These are phyloP conservation scores for Amazona vittata DNA, from an alignment of 2,113 vertebrate genomes.

Conservation along the genomic window DNA sequence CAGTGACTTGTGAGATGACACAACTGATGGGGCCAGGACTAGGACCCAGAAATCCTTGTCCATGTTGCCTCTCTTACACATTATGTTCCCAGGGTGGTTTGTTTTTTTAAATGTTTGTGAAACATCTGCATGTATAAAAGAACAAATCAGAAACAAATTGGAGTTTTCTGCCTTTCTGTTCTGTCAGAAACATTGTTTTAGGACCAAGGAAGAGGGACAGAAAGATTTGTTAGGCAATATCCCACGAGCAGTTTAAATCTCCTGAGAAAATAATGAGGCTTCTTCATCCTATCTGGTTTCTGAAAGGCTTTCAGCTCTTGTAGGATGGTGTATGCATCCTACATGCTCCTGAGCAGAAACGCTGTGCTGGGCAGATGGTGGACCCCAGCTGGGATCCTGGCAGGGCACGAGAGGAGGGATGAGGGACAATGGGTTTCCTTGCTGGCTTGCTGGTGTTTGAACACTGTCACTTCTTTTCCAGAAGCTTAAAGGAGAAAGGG, in stretches of 20 bases:
- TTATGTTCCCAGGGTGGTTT: not conserved
- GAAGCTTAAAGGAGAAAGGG: not conserved
- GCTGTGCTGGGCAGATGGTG: not conserved
- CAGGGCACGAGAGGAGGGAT: not conserved
- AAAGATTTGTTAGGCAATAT: slow-evolving; percentile 45
- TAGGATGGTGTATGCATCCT: not conserved
- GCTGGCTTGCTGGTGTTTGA: not conserved
- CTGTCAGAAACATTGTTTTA: slow-evolving; percentile 48
- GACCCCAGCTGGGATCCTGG: slow-evolving; percentile 21
- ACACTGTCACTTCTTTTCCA: not conserved
- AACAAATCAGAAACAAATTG: slow-evolving; percentile 11
- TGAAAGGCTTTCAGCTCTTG: not conserved
- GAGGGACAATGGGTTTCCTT: not conserved
- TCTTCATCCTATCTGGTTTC: slow-evolving; percentile 26
- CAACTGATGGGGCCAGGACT: not conserved
- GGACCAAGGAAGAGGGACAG: not conserved
- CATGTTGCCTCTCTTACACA: not conserved
- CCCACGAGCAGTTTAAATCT: slow-evolving; percentile 46
- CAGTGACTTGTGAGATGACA: not conserved
- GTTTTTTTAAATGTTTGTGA: slow-evolving; percentile 16
- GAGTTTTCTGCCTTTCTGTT: slow-evolving; percentile 21
- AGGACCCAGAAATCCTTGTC: not conserved
- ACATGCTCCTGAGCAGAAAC: not conserved
- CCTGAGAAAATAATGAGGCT: slow-evolving; percentile 36
- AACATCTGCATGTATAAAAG: slow-evolving; percentile 37